These are phyloP conservation scores for Portevinia maculata DNA, from an alignment of 2,888 invertebrate species.

Conservation along the genomic window DNA sequence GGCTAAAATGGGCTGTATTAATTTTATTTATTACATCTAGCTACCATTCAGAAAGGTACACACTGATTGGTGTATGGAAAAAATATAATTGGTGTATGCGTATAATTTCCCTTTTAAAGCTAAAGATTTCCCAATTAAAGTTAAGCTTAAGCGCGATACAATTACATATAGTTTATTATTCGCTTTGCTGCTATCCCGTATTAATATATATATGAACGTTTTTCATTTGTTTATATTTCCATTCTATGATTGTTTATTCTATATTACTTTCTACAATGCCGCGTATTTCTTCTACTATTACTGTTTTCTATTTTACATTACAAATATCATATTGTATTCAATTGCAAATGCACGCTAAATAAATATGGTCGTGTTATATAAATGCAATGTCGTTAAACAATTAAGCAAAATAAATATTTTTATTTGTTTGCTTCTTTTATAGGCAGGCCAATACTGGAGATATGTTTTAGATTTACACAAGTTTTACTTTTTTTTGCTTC, in stretches of 20 bases:
- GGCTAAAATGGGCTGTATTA: too few relatives aligned
- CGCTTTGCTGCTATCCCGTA: not conserved
- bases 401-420: conserved; percentile 52
- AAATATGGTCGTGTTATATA: not conserved
- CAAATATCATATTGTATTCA: conserved; percentile 9
- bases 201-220: too few relatives aligned
- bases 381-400: conserved; percentile 31
- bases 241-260: not conserved
- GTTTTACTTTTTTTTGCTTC: conserved; percentile 59
- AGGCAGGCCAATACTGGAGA: conserved; percentile 70
- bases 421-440: conserved; percentile 42
- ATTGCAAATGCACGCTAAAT: conserved; percentile 5
- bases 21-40: too few relatives aligned
- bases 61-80: too few relatives aligned
- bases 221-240: too few relatives aligned
- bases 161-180: not conserved
- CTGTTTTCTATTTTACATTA: too few relatives aligned
- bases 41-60: too few relatives aligned
- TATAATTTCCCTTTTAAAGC: too few relatives aligned
- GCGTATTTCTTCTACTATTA: too few relatives aligned
- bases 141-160: too few relatives aligned
- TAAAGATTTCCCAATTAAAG: too few relatives aligned
- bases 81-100: too few relatives aligned
- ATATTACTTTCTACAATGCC: not conserved
- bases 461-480: conserved; percentile 65